A percentile compares a stretch with the other conserved stretches of the same genome.
Evolutionary conservation across 2,113 vertebrate genomes (phyloP).

Genomic region (Pituophis catenifer): DNA sequence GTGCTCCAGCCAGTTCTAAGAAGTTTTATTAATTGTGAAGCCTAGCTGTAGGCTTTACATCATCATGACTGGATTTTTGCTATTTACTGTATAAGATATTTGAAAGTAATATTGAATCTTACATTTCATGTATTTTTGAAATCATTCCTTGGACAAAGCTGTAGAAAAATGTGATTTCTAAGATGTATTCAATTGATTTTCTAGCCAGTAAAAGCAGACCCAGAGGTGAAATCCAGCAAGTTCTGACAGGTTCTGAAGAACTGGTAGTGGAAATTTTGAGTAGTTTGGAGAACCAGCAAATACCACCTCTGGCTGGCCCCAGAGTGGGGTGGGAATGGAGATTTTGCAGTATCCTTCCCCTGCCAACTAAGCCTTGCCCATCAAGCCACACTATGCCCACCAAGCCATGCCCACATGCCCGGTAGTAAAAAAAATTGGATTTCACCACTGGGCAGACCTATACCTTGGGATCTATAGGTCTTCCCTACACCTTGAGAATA

Average conservation of each 20-base stretch:
- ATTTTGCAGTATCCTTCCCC: no score
- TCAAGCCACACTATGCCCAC: no score
- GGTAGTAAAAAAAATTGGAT: no score
- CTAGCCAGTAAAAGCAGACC: neutral
- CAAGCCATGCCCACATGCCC: no score
- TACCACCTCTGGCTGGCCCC: no score
- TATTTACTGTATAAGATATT: neutral
- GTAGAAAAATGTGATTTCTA: neutral
- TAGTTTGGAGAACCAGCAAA: no score
- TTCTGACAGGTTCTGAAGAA: no score
- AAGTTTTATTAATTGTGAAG: constrained; percentile 10
- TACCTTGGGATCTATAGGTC: neutral
- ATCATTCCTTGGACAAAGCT: neutral
- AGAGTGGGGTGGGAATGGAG: no score
- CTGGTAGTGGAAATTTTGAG: no score
- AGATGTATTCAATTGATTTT: neutral
- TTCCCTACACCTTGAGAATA: neutral
- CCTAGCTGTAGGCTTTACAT: neutral
- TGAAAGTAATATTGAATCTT: neutral
- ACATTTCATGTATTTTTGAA: neutral
- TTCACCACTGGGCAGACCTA: neutral
- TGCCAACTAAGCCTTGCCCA: no score
- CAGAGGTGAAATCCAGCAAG: no score
- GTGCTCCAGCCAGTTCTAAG: neutral
- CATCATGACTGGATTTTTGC: neutral